Evolutionary conservation across 2,888 invertebrate genomes (phyloP).

Genomic region (Trimorus sp.): DNA sequence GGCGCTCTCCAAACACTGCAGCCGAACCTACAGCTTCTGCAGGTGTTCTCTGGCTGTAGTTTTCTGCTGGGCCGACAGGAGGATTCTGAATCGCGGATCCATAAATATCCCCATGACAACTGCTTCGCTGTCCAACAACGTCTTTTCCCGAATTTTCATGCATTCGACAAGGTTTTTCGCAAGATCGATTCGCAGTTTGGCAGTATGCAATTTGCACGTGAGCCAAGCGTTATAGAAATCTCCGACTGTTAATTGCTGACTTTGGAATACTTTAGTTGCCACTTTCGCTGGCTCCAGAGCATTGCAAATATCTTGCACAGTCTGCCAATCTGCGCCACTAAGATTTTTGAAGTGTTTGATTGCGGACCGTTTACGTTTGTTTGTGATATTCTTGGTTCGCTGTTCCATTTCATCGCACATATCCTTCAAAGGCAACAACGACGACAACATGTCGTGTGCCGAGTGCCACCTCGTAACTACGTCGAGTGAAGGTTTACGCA

Average conservation of each 20-base stretch:
- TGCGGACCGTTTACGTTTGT: no score
- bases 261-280: constrained; percentile 10
- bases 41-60: background rate
- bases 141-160: background rate
- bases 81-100: background rate
- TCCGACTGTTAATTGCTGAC: constrained; percentile 3
- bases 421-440: background rate
- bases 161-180: background rate
- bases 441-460: background rate
- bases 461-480: background rate
- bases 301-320: background rate
- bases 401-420: background rate
- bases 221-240: background rate
- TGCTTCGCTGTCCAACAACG: background rate
- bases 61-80: background rate
- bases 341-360: background rate
- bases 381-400: background rate
- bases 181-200: background rate
- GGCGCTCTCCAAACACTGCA: no score
- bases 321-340: background rate
- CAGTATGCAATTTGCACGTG: background rate
- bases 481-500: background rate
- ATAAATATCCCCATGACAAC: constrained; percentile 1
- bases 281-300: constrained; percentile 12
- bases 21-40: background rate